Base-by-base conservation (phyloP, 1,140 invertebrate genomes). In the Heliconius hewitsoni region DNA sequence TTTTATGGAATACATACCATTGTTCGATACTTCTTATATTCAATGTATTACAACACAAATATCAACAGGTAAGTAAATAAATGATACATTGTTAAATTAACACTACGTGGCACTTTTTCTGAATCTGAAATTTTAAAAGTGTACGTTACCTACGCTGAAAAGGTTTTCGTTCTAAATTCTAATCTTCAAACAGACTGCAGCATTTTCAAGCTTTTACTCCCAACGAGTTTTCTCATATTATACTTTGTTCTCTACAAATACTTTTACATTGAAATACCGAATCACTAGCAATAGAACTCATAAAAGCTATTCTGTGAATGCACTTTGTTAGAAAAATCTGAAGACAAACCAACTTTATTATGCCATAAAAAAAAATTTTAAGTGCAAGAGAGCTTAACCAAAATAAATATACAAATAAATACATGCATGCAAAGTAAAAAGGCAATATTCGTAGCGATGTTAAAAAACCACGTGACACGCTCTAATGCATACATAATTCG, bases 111-210 rank as follows among this genome's bases (percentile, higher is more conserved):
- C 55, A 66, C 57, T 66, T 66, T 30, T 30, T 23, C 57, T 66
- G 57, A 13, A 2, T 66, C 2, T 23, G 55, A 57, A 52, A 52
- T 57, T 57, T 57, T 57, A n/a, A 57, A 57, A 57, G 1, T 57
- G 55, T n/a, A 57, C 18, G 55, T 57, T n/a, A 57, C 23, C 57
- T 30, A 27, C 57, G 11, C 57, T 66, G 13, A 66, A 66, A 66
- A 27, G 57, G 19, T 66, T 66, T 66, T 66, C 57, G 57, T 66
- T 66, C 57, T 66, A 66, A 66, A 66, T 27, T 66, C 57, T 66
- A 66, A 66, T 66, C 23, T 66, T 66, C 57, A 30, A 60, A 66
- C 57, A 66, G 57, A 66, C n/a, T 66, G 57, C 57, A 66, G 57
- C 23, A 27, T 66, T 60, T 66, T 66, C 57, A 30, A 66, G 57